These are phyloP conservation scores for Ladona fulva DNA, from an alignment of 1,140 invertebrate genomes.

Conservation along the genomic window DNA sequence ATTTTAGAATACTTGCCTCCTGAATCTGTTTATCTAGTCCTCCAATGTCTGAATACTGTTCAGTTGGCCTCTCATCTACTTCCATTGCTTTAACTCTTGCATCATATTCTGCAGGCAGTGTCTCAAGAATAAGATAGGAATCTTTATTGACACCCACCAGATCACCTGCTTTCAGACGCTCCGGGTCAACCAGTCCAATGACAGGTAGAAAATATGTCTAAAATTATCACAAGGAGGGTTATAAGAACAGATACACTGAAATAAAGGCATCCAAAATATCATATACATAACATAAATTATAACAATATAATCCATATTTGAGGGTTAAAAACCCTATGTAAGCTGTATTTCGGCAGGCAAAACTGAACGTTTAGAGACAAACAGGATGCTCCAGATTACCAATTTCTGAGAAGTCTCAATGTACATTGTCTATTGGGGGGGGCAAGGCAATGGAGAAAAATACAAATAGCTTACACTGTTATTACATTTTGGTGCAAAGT, in stretches of 20 bases:
- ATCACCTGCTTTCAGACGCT: constrained; percentile 95
- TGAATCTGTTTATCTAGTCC: constrained; percentile 98
- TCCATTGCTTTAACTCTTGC: constrained; percentile 99
- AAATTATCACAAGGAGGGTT: constrained; percentile 21
- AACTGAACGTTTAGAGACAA: too few species aligned
- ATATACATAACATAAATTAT: too few species aligned
- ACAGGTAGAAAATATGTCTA: constrained; percentile 98
- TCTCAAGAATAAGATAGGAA: constrained; percentile 96
- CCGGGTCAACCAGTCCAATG: constrained; percentile 95
- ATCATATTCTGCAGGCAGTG: constrained; percentile 96
- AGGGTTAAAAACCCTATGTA: too few species aligned
- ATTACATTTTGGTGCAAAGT: too few species aligned
- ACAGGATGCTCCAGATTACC: too few species aligned
- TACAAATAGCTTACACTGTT: too few species aligned
- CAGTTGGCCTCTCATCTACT: constrained; percentile 97
- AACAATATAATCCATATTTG: too few species aligned
- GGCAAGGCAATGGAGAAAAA: too few species aligned
- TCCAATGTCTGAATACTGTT: constrained; percentile 99
- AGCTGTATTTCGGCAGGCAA: too few species aligned
- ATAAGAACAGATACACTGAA: background rate
- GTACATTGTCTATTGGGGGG: too few species aligned
- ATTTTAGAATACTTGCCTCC: constrained; percentile 39
- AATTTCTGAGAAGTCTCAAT: too few species aligned
- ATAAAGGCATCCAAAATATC: too few species aligned
- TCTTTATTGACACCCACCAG: constrained; percentile 99